These are phyloP conservation scores for Sebastes itinus DNA, from an alignment of 2,797 vertebrate species.

Conservation along the genomic window DNA sequence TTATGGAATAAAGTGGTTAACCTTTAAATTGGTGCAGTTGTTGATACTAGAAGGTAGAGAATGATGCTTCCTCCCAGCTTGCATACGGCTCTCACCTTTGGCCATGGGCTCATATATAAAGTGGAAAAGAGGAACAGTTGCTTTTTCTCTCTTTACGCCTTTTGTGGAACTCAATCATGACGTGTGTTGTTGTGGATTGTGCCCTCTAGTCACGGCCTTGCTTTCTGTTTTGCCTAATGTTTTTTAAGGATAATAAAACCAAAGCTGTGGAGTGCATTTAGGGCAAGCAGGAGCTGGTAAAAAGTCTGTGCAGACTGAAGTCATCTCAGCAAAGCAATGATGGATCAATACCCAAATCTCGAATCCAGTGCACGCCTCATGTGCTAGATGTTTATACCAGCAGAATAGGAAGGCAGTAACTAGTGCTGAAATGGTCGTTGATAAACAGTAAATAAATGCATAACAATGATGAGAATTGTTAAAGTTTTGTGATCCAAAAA, in stretches of 20 bases:
- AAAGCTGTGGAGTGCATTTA: neutral
- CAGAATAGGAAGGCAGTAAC: neutral
- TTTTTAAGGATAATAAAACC: slow-evolving; percentile 9
- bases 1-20: slow-evolving; percentile 75
- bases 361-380: neutral
- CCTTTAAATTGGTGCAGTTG: slow-evolving; percentile 76
- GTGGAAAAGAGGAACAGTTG: neutral
- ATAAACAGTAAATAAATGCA: neutral
- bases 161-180: slow-evolving; percentile 4
- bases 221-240: slow-evolving; percentile 34
- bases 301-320: neutral
- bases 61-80: slow-evolving; percentile 49
- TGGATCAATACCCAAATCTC: neutral
- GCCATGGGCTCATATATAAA: slow-evolving; percentile 17
- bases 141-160: slow-evolving; percentile 1
- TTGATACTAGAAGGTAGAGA: slow-evolving; percentile 64
- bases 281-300: neutral
- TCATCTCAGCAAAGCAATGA: neutral
- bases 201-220: slow-evolving; percentile 9
- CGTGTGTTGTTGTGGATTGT: slow-evolving; percentile 3
- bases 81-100: slow-evolving; percentile 57
- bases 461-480: neutral
- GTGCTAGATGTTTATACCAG: neutral
- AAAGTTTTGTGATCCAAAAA: neutral
- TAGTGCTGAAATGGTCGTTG: neutral